A percentile compares a stretch with the other conserved stretches of the same genome.
phyloP scores from a whole-genome alignment of 2,113 vertebrate genomes.

The Smithornis capensis region DNA sequence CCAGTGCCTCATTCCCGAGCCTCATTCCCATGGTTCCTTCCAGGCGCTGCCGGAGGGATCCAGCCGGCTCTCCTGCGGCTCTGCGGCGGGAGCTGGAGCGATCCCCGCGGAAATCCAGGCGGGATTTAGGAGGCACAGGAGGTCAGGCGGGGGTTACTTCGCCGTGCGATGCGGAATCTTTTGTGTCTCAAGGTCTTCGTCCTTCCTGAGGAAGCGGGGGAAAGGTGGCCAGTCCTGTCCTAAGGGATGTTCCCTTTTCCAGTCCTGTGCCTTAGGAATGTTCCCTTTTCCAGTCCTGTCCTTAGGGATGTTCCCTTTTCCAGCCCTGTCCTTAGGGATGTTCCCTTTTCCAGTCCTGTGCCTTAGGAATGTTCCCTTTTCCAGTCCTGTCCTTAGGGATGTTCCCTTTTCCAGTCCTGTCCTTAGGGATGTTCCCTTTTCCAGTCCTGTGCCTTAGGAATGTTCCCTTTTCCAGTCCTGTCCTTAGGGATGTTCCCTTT shows the following conservation, averaged over 20 bases:
- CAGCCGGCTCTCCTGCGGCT: not conserved
- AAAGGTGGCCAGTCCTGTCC: not conserved
- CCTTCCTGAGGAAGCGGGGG: not conserved
- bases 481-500: not conserved
- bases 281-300: not conserved
- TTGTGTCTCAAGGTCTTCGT: conserved; percentile 15
- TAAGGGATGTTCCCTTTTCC: not conserved
- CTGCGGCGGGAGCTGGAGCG: not conserved
- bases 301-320: not conserved
- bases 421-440: not conserved
- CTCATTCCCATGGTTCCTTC: not conserved
- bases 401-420: too few relatives aligned
- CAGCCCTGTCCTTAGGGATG: not conserved
- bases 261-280: not conserved
- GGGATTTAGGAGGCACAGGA: not conserved
- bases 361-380: not conserved
- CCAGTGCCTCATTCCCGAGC: not conserved
- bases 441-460: not conserved
- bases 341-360: not conserved
- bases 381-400: too few relatives aligned
- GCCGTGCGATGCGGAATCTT: not conserved
- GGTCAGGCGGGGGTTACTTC: not conserved
- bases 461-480: not conserved
- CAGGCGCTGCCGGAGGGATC: not conserved
- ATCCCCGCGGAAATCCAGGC: not conserved